Base-by-base conservation (phyloP, 2,888 invertebrate genomes). In the Catocala sponsa region DNA sequence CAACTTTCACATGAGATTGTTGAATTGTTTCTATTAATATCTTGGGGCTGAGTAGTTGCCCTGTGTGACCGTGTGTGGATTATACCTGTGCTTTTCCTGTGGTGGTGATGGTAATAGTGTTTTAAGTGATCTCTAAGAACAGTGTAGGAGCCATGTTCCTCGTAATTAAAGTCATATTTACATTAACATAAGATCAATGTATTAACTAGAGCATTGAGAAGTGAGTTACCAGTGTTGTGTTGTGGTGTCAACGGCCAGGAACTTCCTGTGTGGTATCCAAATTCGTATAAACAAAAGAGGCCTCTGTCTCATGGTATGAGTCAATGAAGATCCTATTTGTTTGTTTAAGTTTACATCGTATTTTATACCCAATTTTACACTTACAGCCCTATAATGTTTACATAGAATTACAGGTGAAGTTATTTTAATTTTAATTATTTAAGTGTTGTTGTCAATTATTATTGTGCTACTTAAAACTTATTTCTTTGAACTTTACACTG, bases 1-100 rank as follows among this genome's bases (percentile, higher is more conserved):
- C 92, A 92, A 94, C 94, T 94, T 94, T 94, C 93, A 91, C 92
- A 86, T 81, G 81, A 85, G 85, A 88, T 89, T 86, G 81, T 88
- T 85, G 85, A 86, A 85, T 87, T 88, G 82, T 85, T 88, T 84
- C 91, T 91, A 92, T 88, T 87, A 91, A 87, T 94, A 92, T 88
- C 89, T 83, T 83, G 64, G 77, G 78, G 71, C 74, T 78, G 69
- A 81, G 82, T 82, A 84, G 79, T 86, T 85, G 81, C 81, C 80
- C 84, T 85, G 76, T 79, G 72, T 75, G 75, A 72, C 68, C 82
- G 71, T 74, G 72, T 74, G 68, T 79, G 73, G 49, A 63, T 68
- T 64, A 67, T 59, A 63, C 65, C 68, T 60, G 54, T 73, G 63
- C 63, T 56, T 64, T 58, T 59, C 57, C 67, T 57, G 69, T 68